Conservation (phyloP, 2,113 vertebrate genomes). For the Pluvianellus socialis region DNA sequence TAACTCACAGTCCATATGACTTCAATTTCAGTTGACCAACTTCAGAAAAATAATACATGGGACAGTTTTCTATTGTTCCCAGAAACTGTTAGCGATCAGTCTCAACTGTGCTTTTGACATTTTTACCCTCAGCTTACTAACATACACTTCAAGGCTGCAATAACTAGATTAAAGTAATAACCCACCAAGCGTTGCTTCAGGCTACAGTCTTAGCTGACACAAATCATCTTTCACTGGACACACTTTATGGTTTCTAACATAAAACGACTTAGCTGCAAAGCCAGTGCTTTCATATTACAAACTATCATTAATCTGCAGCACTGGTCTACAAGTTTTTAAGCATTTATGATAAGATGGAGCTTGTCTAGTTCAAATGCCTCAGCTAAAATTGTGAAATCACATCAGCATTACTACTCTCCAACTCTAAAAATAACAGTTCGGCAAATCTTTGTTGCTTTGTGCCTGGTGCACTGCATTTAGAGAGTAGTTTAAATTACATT, state of each 20-base stretch:
- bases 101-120: conserved; percentile 51
- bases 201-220: conserved; percentile 70
- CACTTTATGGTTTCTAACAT: conserved; percentile 46
- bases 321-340: background rate
- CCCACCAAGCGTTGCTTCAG: conserved; percentile 63
- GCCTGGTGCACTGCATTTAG: background rate
- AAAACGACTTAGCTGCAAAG: conserved; percentile 56
- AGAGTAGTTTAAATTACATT: background rate
- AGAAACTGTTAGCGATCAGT: conserved; percentile 53
- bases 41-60: background rate
- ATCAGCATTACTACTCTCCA: background rate
- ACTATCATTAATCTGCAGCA: conserved; percentile 10
- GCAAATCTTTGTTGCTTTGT: background rate
- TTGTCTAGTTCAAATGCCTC: background rate
- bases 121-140: conserved; percentile 61
- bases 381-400: background rate
- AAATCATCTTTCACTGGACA: conserved; percentile 74
- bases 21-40: background rate
- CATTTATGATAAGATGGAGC: background rate
- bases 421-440: background rate
- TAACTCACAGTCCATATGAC: background rate
- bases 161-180: conserved; percentile 78
- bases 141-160: conserved; percentile 67
- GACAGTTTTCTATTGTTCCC: background rate
- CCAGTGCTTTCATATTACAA: conserved; percentile 34